Evolutionary conservation across 2,797 vertebrate species (phyloP).

Genomic region (Crotalus adamanteus): DNA sequence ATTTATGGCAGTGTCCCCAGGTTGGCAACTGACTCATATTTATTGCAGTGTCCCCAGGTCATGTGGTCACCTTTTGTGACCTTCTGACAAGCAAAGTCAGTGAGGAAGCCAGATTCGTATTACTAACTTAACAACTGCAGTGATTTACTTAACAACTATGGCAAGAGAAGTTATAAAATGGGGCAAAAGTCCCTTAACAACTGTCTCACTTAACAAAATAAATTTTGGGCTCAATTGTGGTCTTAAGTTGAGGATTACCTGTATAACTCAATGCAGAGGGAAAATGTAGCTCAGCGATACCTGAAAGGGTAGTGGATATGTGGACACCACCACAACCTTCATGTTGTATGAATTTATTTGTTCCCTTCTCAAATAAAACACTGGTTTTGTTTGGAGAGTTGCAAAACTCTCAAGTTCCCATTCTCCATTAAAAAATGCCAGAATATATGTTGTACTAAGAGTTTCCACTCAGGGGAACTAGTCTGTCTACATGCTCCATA

Average conservation of each 20-base stretch:
- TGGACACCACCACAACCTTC: not conserved
- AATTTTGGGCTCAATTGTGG: not conserved
- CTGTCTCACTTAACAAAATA: not conserved
- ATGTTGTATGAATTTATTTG: not conserved
- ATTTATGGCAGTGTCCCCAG: not conserved
- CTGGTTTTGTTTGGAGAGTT: not conserved
- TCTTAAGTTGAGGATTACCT: not conserved
- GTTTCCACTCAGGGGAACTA: not conserved
- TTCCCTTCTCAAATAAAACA: not conserved
- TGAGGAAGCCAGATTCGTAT: not conserved
- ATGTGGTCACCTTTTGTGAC: not conserved
- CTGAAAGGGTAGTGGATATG: not conserved
- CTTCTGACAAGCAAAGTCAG: not conserved
- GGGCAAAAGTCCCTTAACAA: not conserved
- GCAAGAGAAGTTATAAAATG: not conserved
- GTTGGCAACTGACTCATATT: not conserved
- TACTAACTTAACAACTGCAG: not conserved
- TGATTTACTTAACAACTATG: not conserved
- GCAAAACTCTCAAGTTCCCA: not conserved
- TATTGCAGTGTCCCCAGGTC: not conserved
- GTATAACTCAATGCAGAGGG: not conserved
- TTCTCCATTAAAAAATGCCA: not conserved
- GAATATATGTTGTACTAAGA: not conserved
- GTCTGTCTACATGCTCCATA: not conserved
- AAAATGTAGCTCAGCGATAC: not conserved